Base-by-base conservation (phyloP, 2,113 vertebrate genomes). In the Brienomyrus longianalis region DNA sequence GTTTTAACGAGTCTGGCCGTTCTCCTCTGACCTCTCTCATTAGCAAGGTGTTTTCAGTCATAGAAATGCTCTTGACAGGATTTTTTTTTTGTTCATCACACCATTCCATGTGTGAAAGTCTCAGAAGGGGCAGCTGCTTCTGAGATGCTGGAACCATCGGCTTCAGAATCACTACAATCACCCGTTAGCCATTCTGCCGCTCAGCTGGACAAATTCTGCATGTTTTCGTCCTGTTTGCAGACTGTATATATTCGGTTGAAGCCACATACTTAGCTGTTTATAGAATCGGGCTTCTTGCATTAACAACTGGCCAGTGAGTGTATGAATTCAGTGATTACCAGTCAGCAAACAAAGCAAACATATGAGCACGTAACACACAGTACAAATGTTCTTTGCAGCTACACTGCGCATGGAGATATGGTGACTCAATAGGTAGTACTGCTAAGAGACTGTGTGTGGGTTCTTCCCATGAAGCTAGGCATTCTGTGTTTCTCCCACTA, bases 1-100 rank as follows among this genome's bases (percentile, higher is more conserved):
- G 35, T 35, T 43, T 80, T 80, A 80, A 80, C 17, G 74, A 80
- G 74, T 80, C 74, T 80, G 74, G 74, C 31, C 35, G 6, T 80
- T 80, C 74, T 80, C 74, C 35, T 80, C 74, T 80, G 74, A 80
- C 74, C 74, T 70, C n/a, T 13, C 35, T 80, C 74, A 80, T 80
- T 80, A 80, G 2, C 74, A 43, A 19, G 74, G 31, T 80, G 31
- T 80, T 39, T 80, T 80, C 35, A 43, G 74, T 35, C 74, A 43
- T 7, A 80, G 74, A 80, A 80, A 39, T 80, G 15, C 74, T 35
- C 4, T 11, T 15, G 74, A 80, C 35, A 2, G 13, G 15, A 19
- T 43, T 11, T 8, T 35, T n/a, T 39, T 74, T 74, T 35, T 43
- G 2, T 39, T 80, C 39, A 39, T 80, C 15, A 7, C 35, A 8